Conservation (phyloP, 1,140 invertebrate genomes). For the Himalopsyche phryganea region DNA sequence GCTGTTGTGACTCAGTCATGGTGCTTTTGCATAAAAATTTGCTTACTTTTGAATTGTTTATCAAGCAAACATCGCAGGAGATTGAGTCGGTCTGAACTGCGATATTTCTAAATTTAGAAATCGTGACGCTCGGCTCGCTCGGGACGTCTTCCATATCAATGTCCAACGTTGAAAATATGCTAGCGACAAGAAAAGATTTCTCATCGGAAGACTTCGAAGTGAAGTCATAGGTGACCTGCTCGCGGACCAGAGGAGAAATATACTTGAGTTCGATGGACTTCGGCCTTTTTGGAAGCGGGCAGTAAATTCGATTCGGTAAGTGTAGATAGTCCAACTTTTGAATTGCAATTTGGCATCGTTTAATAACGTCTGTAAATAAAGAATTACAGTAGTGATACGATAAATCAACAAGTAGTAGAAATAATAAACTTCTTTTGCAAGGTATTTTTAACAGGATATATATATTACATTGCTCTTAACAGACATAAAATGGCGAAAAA, state of each 20-base stretch:
- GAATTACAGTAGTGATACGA: too few species aligned
- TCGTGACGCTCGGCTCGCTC: not conserved
- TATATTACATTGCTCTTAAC: too few species aligned
- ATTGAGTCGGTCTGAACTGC: conserved; percentile 15
- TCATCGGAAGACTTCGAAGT: conserved; percentile 2
- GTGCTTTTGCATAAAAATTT: not conserved
- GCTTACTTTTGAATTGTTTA: not conserved
- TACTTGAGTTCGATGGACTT: not conserved
- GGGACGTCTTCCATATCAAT: not conserved
- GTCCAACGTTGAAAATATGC: conserved; percentile 4
- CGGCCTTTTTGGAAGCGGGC: not conserved
- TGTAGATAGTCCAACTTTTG: conserved; percentile 21
- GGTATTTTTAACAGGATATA: too few species aligned
- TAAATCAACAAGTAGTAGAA: too few species aligned
- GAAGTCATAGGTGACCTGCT: not conserved
- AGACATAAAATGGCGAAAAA: too few species aligned
- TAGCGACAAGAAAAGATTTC: not conserved
- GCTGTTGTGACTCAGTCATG: conserved; percentile 5
- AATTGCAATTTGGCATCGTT: conserved; percentile 21
- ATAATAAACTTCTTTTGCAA: too few species aligned
- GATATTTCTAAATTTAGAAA: not conserved
- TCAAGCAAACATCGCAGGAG: conserved; percentile 11
- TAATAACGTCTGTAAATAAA: conserved; percentile 6
- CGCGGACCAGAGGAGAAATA: not conserved
- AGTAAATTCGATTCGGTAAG: conserved; percentile 14